Evolutionary conservation across 2,888 invertebrate species (phyloP).

Genomic region (Erynnis tages): DNA sequence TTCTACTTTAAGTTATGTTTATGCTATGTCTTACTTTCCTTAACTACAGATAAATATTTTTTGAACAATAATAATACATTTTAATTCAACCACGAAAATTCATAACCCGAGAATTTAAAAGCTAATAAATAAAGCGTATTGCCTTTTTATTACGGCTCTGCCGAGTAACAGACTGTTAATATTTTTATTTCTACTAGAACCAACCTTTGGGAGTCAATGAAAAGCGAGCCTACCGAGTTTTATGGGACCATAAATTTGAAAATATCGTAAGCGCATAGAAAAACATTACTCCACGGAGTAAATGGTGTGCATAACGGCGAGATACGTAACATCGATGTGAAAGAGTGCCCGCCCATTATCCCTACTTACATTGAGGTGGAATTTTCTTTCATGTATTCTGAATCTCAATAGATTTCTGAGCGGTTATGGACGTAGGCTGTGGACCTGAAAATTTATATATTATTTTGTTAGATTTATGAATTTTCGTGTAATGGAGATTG

Average conservation of each 20-base stretch:
- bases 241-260: slow-evolving; percentile 44
- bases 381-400: slow-evolving; percentile 15
- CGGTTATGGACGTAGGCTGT: neutral
- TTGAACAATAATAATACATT: too few species aligned
- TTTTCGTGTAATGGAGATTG: too few species aligned
- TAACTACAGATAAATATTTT: too few species aligned
- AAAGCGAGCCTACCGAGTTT: slow-evolving; percentile 37
- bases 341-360: slow-evolving; percentile 25
- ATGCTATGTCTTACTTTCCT: too few species aligned
- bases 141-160: slow-evolving; percentile 23
- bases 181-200: slow-evolving; percentile 35
- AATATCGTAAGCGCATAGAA: slow-evolving; percentile 45
- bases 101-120: neutral
- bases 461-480: neutral
- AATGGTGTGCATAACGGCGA: slow-evolving; percentile 40
- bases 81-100: too few species aligned
- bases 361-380: slow-evolving; percentile 25
- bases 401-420: slow-evolving; percentile 17
- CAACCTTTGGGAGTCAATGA: slow-evolving; percentile 39
- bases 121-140: slow-evolving; percentile 7
- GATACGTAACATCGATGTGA: slow-evolving; percentile 32
- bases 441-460: neutral
- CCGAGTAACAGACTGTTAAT: slow-evolving; percentile 27
- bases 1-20: too few species aligned
- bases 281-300: slow-evolving; percentile 40